Evolutionary conservation across 2,888 invertebrate genomes (phyloP).

Genomic region (Branchipolynoe longqiensis): DNA sequence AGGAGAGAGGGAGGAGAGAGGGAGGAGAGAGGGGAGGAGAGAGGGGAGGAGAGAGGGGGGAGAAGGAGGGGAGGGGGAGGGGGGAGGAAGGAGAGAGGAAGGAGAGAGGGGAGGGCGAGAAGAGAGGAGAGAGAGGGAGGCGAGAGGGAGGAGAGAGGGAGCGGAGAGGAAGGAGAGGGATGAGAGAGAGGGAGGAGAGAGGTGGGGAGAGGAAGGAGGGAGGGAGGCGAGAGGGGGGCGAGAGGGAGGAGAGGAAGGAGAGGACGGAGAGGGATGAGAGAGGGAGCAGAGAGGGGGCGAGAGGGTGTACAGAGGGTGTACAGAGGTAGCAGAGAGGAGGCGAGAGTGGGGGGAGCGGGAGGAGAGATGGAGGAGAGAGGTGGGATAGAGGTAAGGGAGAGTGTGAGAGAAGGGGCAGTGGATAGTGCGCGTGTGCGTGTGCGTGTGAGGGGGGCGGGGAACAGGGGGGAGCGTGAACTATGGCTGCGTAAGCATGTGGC

Average conservation of each 20-base stretch:
- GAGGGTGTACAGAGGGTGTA: constrained; percentile 16
- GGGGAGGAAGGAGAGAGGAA: neutral
- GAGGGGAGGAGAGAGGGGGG: neutral
- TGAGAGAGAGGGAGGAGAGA: neutral
- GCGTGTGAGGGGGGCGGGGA: neutral
- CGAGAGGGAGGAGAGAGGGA: neutral
- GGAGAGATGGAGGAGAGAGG: neutral
- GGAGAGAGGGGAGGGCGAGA: neutral
- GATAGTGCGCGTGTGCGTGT: neutral
- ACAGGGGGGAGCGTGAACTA: constrained; percentile 23
- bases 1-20: neutral
- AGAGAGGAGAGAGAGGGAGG: neutral
- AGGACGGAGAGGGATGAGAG: neutral
- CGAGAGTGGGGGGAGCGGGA: neutral
- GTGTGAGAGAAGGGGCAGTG: neutral
- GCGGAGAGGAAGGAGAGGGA: neutral
- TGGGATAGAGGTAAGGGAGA: neutral
- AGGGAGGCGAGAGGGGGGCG: neutral
- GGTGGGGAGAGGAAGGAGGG: neutral
- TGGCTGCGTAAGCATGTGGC: constrained; percentile 39
- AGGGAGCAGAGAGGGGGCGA: neutral
- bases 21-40: neutral
- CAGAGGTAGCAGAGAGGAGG: neutral
- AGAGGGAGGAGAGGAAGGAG: neutral
- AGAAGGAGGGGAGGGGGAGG: neutral